These are phyloP conservation scores for Folsomia candida DNA, from an alignment of 2,888 invertebrate genomes.

Conservation along the genomic window DNA sequence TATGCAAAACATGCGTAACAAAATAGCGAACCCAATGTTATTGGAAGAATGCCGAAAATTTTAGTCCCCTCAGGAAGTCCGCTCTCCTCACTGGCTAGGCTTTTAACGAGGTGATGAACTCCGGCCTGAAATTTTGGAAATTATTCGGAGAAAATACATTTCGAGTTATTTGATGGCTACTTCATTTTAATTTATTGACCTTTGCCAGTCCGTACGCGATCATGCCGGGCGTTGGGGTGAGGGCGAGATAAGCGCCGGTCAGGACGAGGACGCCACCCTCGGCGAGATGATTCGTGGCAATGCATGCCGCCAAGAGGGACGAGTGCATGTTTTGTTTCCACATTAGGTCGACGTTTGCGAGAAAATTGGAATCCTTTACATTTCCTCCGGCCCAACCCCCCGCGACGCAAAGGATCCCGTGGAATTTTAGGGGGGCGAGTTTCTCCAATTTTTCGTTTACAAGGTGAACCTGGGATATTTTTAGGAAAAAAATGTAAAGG, in stretches of 20 bases:
- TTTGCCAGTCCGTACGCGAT: slow-evolving; percentile 72
- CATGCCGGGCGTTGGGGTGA: slow-evolving; percentile 71
- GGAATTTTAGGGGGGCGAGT: slow-evolving; percentile 78
- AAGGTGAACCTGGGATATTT: too few species aligned
- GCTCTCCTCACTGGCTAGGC: slow-evolving; percentile 74
- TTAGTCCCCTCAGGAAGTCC: slow-evolving; percentile 77
- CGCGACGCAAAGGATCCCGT: slow-evolving; percentile 95
- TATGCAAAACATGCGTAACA: not conserved
- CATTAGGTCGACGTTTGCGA: slow-evolving; percentile 89
- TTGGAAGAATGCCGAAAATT: slow-evolving; percentile 80
- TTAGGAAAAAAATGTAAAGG: too few species aligned
- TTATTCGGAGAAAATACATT: not conserved
- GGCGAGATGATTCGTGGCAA: slow-evolving; percentile 81
- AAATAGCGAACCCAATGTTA: slow-evolving; percentile 60
- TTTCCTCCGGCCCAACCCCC: slow-evolving; percentile 97
- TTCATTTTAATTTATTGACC: slow-evolving; percentile 17
- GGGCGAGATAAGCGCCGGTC: slow-evolving; percentile 92
- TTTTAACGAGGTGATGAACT: slow-evolving; percentile 89
- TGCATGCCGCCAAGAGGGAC: slow-evolving; percentile 79
- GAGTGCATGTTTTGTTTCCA: slow-evolving; percentile 99
- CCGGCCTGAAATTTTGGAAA: slow-evolving; percentile 62
- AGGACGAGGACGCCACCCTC: slow-evolving; percentile 86
- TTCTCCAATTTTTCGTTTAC: too few species aligned
- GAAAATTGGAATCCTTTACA: slow-evolving; percentile 75
- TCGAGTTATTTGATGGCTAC: not conserved